Base-by-base conservation (phyloP, 2,888 invertebrate genomes). In the Phragmatobia fuliginosa region DNA sequence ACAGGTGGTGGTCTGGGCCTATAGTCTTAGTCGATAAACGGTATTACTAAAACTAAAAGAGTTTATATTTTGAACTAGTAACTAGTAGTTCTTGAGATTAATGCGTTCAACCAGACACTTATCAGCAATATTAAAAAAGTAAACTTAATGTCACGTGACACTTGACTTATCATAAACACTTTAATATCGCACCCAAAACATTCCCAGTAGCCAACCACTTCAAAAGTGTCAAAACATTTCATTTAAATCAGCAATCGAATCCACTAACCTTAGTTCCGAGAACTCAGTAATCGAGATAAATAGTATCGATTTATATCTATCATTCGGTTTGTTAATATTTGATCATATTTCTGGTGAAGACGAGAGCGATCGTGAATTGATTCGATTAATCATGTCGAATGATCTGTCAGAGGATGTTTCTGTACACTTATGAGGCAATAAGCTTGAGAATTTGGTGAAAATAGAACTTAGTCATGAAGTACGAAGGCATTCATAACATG, bases 271-370 rank as follows among this genome's bases (percentile, higher is more conserved):
- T 71, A 76, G 75, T 88, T 84, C 86, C 68, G 70, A 72, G 86
- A 85, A 86, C 72, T 81, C 72, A 33, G 74, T 87, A 89, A 91
- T 88, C 89, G 85, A 89, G 85, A 90, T 88, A 85, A 88, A 91
- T 90, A 79, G 74, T 80, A 84, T 87, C 88, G 86, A 89, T 91
- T 90, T 84, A 85, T 90, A 87, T 86, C 84, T 84, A 83, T 88
- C 88, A 87, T 76, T 82, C 80, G 82, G 84, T 84, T 80, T 83
- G 83, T 87, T 84, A 75, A 72, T 70, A 74, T 73, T 81, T 74
- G 74, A 68, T 75, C 66, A 75, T 74, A 77, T 78, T 80, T 76
- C 71, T 71, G 71, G 49, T 75, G 73, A 75, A 78, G 73, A 68
- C 71, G 73, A 73, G 75, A 83, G 71, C 67, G 74, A 78, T 70